Base-by-base conservation (phyloP, 2,888 invertebrate genomes). In the Adineta ricciae region DNA sequence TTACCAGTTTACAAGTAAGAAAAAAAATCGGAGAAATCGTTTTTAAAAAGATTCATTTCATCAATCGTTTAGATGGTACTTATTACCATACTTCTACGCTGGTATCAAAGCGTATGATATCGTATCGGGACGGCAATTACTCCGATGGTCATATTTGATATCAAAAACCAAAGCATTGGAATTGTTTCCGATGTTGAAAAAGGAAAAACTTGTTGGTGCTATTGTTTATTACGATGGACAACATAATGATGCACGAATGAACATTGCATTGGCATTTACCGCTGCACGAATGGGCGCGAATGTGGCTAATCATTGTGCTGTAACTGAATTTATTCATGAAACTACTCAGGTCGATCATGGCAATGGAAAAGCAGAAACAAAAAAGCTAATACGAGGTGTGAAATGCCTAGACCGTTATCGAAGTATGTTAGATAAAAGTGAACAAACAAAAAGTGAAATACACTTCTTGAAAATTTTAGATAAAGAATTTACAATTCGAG, bases 181-280 rank as follows among this genome's bases (percentile, higher is more conserved):
- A 92, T 92, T 95, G 86, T 99, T 99, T 90, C 99, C 99, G 1
- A 99, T 99, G 98, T 92, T 99, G 88, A 95, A 96, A 89, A 96
- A 95, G 85, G 97, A 99, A 89, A 94, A 94, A 89, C 92, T 99
- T 21, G 94, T 95, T 88, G 99, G 98, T 64, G 98, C 98, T 54
- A 94, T 99, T 88, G 97, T 99, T n/a, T 99, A 99, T 91, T 99
- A 98, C 90, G 99, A 99, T 91, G 99, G 97, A 49, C 98, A 98
- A 90, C 98, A 99, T 92, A 98, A 99, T 91, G 99, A 99, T 91
- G 97, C 99, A 0, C 93, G 99, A 87, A 99, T 99, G 98, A 97
- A 97, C 90, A 91, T 99, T 87, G 94, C 97, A 0, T 94, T 99
- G 86, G 96, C 97, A 0, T 90, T 99, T 87, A 97, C 98, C 0